These are phyloP conservation scores for Corythornis madagascariensis DNA, from an alignment of 2,113 vertebrate species.

Conservation along the genomic window DNA sequence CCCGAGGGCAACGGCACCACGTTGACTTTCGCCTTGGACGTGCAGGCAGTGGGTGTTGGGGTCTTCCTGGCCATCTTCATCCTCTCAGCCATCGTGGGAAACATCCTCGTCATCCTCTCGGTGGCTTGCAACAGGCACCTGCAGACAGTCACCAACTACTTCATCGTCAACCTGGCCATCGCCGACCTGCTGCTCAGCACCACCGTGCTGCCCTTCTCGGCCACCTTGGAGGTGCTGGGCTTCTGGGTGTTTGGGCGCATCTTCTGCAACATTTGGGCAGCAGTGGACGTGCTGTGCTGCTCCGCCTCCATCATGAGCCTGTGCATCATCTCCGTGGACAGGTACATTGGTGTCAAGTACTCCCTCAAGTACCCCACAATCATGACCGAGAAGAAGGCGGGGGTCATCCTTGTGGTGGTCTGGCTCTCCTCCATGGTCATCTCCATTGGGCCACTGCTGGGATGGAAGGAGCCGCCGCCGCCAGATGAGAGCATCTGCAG, in stretches of 20 bases:
- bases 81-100: conserved; percentile 91
- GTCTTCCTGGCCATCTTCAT: conserved; percentile 90
- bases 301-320: conserved; percentile 98
- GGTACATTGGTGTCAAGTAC: conserved; percentile 95
- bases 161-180: conserved; percentile 96
- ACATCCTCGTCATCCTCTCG: conserved; percentile 95
- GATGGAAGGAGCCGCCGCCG: conserved; percentile 96
- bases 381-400: conserved; percentile 93
- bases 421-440: conserved; percentile 93
- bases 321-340: conserved; percentile 96
- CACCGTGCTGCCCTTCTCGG: conserved; percentile 94
- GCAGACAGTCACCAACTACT: conserved; percentile 97
- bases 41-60: conserved; percentile 86
- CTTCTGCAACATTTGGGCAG: conserved; percentile 99
- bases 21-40: conserved; percentile 78
- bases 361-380: conserved; percentile 96
- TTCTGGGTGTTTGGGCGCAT: conserved; percentile 95
- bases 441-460: conserved; percentile 93
- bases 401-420: conserved; percentile 86
- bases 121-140: conserved; percentile 94
- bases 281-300: conserved; percentile 97
- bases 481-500: conserved; percentile 88
- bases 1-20: conserved; percentile 70
- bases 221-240: conserved; percentile 92
- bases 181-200: conserved; percentile 93